Evolutionary conservation across 37 sponge, comb jelly and placozoan species (phyloP).

Genomic region (Spongilla lacustris): DNA sequence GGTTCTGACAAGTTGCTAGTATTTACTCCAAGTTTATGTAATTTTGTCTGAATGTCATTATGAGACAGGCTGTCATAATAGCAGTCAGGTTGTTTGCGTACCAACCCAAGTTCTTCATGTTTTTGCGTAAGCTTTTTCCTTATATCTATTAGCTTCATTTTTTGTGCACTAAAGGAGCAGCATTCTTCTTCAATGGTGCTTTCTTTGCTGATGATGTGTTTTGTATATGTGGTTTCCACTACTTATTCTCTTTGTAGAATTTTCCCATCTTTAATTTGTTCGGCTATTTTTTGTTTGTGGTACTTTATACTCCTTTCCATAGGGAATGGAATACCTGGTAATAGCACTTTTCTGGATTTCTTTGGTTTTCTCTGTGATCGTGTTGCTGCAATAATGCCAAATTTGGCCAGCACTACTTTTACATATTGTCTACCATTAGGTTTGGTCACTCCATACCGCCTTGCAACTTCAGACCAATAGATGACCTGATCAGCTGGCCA

Average conservation of each 20-base stretch:
- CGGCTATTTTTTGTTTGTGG: neutral
- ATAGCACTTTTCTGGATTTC: neutral
- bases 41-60: too few species aligned
- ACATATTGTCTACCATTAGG: conserved; percentile 9
- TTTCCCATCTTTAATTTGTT: neutral
- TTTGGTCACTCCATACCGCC: neutral
- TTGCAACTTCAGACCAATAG: conserved; percentile 5
- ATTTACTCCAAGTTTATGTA: too few species aligned
- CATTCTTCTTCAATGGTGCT: neutral
- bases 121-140: neutral
- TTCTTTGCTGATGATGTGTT: neutral
- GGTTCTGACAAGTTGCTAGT: too few species aligned
- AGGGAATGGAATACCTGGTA: neutral
- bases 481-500: neutral
- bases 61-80: too few species aligned
- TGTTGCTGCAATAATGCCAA: neutral
- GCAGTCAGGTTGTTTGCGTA: neutral
- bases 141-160: neutral
- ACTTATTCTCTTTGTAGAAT: neutral
- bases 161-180: neutral
- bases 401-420: neutral
- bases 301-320: neutral
- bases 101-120: conserved; percentile 3
- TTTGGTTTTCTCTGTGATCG: neutral
- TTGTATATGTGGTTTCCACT: neutral